A percentile compares a stretch with the other conserved stretches of the same genome.
Evolutionary conservation across 2,888 invertebrate species (phyloP).

Genomic region (Drosophila birchii): DNA sequence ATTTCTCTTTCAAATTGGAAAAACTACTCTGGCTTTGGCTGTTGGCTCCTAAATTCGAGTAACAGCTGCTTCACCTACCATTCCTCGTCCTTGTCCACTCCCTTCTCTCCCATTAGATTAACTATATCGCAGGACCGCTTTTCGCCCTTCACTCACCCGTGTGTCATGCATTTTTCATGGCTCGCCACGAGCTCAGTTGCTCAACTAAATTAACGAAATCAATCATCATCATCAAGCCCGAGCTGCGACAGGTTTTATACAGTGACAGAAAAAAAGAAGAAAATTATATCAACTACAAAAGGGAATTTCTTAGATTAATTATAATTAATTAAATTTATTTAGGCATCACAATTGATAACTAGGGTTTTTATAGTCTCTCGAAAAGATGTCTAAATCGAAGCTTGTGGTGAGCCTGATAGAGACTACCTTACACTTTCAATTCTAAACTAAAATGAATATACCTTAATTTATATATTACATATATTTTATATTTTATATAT

Average conservation of each 20-base stretch:
- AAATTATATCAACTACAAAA: not conserved
- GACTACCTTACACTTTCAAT: no score
- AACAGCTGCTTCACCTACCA: slow-evolving; percentile 9
- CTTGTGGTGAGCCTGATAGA: no score
- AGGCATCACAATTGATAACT: no score
- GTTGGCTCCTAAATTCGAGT: not conserved
- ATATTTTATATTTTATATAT: no score
- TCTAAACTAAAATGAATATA: no score
- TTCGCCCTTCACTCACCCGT: not conserved
- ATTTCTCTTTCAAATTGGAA: not conserved
- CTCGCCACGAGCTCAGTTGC: slow-evolving; percentile 34
- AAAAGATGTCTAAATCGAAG: no score
- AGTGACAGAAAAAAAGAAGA: not conserved
- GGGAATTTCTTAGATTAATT: not conserved
- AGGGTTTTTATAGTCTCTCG: no score
- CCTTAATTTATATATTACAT: no score
- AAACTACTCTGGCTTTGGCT: not conserved
- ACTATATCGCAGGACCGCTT: slow-evolving; percentile 24
- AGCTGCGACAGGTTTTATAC: slow-evolving; percentile 26
- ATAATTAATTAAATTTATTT: not conserved
- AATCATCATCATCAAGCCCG: slow-evolving; percentile 56
- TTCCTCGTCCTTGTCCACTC: not conserved
- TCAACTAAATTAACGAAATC: slow-evolving; percentile 71
- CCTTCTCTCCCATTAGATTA: slow-evolving; percentile 31
- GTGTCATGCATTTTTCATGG: slow-evolving; percentile 48